Evolutionary conservation across 2,113 vertebrate genomes (phyloP).

Genomic region (Cebidichthys violaceus): DNA sequence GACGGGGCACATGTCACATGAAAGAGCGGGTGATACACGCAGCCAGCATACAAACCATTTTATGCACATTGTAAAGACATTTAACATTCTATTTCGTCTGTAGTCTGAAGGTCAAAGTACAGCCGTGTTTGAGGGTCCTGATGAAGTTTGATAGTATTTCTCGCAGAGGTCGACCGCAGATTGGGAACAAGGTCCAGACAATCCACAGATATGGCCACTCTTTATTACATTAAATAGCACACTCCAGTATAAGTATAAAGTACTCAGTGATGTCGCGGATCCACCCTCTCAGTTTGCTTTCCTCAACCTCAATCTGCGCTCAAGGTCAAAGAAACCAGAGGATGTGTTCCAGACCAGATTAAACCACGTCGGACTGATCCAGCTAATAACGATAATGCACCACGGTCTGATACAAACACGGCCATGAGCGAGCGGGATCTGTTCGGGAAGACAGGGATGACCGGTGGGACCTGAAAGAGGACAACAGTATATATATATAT

Average conservation of each 20-base stretch:
- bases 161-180: background rate
- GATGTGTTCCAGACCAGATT: slow-evolving; percentile 40
- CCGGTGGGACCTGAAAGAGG: background rate
- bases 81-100: background rate
- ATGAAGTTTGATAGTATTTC: background rate
- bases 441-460: background rate
- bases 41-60: background rate
- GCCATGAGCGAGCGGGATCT: slow-evolving; percentile 36
- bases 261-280: background rate
- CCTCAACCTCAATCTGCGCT: background rate
- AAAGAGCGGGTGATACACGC: background rate
- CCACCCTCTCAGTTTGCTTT: background rate
- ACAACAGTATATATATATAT: no score
- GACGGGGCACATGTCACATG: background rate
- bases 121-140: background rate
- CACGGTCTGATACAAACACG: slow-evolving; percentile 14
- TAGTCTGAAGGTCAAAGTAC: background rate
- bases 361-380: slow-evolving; percentile 40
- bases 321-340: slow-evolving; percentile 38
- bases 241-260: background rate
- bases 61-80: background rate
- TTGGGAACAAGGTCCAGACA: background rate
- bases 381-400: slow-evolving; percentile 45
- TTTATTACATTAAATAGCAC: background rate
- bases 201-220: background rate